Evolutionary conservation across 2,113 vertebrate species (phyloP).

Genomic region (Callaeas wilsoni): DNA sequence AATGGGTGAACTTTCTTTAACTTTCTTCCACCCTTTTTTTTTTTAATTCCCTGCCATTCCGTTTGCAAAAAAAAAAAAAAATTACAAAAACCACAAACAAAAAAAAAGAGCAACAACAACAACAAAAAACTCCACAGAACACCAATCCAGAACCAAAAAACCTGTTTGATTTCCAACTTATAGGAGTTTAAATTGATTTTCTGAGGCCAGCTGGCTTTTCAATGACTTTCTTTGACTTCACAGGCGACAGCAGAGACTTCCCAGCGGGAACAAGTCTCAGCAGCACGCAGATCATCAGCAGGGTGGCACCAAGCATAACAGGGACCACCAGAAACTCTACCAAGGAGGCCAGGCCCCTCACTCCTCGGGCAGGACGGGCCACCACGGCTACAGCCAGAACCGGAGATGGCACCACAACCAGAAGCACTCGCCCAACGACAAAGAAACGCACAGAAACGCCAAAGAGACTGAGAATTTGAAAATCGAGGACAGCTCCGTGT

Average conservation of each 20-base stretch:
- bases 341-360: constrained; percentile 79
- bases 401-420: constrained; percentile 91
- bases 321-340: constrained; percentile 84
- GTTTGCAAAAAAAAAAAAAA: not conserved
- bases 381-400: constrained; percentile 95
- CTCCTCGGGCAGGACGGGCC: constrained; percentile 81
- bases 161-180: not conserved
- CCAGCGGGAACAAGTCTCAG: constrained; percentile 79
- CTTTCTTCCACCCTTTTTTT: not conserved
- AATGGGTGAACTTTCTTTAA: not conserved
- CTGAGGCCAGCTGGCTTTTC: not conserved
- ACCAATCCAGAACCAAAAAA: not conserved
- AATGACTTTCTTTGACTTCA: not conserved
- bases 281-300: constrained; percentile 69
- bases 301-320: constrained; percentile 78
- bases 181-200: not conserved
- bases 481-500: constrained; percentile 63
- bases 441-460: constrained; percentile 75
- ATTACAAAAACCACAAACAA: no score
- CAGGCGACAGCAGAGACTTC: constrained; percentile 88
- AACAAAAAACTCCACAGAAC: no score
- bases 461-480: constrained; percentile 87
- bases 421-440: constrained; percentile 76
- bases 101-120: no score
- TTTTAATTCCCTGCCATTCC: not conserved